Conservation (phyloP, 1,140 invertebrate species). For the Lepeophtheirus salmonis region DNA sequence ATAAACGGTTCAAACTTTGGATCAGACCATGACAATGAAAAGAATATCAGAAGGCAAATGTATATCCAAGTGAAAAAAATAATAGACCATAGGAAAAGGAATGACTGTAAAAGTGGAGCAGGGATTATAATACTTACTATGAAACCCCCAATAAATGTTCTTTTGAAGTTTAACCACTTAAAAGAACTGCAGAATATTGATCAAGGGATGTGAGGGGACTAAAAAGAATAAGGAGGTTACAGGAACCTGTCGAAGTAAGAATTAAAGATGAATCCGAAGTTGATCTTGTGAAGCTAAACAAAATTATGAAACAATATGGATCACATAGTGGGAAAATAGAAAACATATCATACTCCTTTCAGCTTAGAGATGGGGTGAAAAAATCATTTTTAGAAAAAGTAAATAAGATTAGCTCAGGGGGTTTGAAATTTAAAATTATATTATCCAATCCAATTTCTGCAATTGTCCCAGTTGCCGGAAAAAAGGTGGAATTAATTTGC, state of each 20-base stretch:
- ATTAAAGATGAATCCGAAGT: background rate
- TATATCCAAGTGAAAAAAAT: too few relatives aligned
- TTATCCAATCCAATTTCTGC: background rate
- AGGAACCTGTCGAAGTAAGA: background rate
- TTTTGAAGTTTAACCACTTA: background rate
- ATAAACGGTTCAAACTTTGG: too few relatives aligned
- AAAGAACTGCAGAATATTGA: background rate
- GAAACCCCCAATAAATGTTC: background rate
- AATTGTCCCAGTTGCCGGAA: background rate
- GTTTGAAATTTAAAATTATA: background rate
- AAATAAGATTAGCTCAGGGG: background rate
- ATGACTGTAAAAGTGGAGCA: background rate
- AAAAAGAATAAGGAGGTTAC: background rate
- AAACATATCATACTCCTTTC: background rate
- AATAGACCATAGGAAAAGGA: too few relatives aligned
- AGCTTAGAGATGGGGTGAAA: background rate
- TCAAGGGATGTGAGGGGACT: background rate
- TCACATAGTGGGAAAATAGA: background rate
- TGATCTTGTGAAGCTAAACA: background rate
- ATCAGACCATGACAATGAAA: too few relatives aligned
- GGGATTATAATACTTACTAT: background rate
- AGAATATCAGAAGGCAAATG: too few relatives aligned
- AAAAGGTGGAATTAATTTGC: background rate
- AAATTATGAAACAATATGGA: background rate
- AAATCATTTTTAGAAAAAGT: background rate